Percentiles rank a stretch among this genome's conserved stretches.
Conservation (phyloP, 92 coral and sea anemone species). For the Porites evermanni region DNA sequence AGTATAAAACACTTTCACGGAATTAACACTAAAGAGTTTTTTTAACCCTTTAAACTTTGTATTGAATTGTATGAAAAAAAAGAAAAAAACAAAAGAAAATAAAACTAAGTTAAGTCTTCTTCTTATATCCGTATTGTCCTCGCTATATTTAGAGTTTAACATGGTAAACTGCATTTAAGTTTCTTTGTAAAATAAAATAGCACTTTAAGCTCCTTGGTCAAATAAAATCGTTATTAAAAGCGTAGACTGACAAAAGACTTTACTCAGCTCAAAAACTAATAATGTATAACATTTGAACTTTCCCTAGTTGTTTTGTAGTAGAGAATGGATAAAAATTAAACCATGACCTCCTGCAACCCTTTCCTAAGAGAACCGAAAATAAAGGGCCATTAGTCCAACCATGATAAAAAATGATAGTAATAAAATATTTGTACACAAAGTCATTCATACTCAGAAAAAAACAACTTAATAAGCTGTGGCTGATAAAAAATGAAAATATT, state of each 20-base stretch:
- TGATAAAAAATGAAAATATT: too few species aligned
- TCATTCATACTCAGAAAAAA: neutral
- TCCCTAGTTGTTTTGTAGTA: neutral
- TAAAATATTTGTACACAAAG: neutral
- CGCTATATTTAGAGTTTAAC: too few species aligned
- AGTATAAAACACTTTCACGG: neutral
- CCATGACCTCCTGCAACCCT: neutral
- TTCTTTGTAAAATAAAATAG: neutral
- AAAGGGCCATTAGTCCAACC: too few species aligned
- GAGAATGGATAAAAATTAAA: neutral
- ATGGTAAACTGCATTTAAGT: neutral
- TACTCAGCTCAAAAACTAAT: neutral
- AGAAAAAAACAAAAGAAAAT: too few species aligned
- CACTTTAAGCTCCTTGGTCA: neutral
- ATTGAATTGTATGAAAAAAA: too few species aligned
- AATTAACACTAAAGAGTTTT: neutral
- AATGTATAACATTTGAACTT: too few species aligned
- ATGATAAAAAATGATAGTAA: neutral
- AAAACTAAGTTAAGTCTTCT: too few species aligned
- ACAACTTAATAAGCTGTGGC: neutral
- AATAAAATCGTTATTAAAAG: neutral
- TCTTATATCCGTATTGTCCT: too few species aligned
- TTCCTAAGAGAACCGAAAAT: neutral
- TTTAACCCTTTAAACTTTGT: neutral
- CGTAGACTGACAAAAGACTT: neutral